Evolutionary conservation across 1,140 invertebrate species (phyloP), one percentile per base, ranked within the genome.

Genomic region (Leguminivora glycinivorella): DNA sequence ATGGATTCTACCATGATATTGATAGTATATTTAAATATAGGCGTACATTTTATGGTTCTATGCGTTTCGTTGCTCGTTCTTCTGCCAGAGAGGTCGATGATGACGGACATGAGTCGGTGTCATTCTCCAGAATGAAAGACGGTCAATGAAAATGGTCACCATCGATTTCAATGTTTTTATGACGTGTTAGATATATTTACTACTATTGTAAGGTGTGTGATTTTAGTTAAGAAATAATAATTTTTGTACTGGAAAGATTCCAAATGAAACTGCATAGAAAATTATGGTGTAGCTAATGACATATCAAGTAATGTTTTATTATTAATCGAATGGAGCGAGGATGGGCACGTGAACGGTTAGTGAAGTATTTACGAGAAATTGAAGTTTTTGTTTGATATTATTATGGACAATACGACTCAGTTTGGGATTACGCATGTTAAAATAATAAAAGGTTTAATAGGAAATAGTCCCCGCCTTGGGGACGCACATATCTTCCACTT

Each of bases 241-340:
- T 84, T 89, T 82, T 85, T 86, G 82, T 79, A 83, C 72, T 79
- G 84, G 89, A 91, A 91, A 91, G 89, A 89, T 91, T 91, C 89
- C 89, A 91, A 91, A 91, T 87, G 77, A 79, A 75, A 78, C 67
- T 85, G 84, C 70, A 73, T 81, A 78, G 76, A 76, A 68, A 75
- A 75, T 68, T 77, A 77, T 70, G 84, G 80, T 83, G 82, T 89
- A 90, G 89, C 78, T 84, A 88, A 87, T 91, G 81, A 91, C 89
- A 91, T 91, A 91, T 91, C 89, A 91, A 80, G 82, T 84, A 86
- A 89, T 84, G 83, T 88, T 91, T 89, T 80, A 83, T 87, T 82
- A 83, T 83, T 77, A 77, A 80, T 81, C 75, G 79, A 70, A 71
- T 79, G 81, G 72, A 73, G 74, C 80, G 63, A 63, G 69, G 40